These are phyloP conservation scores for Aurelia sp. DNA, from an alignment of 30 jellyfish, hydroid and myxozoan genomes.

Conservation along the genomic window DNA sequence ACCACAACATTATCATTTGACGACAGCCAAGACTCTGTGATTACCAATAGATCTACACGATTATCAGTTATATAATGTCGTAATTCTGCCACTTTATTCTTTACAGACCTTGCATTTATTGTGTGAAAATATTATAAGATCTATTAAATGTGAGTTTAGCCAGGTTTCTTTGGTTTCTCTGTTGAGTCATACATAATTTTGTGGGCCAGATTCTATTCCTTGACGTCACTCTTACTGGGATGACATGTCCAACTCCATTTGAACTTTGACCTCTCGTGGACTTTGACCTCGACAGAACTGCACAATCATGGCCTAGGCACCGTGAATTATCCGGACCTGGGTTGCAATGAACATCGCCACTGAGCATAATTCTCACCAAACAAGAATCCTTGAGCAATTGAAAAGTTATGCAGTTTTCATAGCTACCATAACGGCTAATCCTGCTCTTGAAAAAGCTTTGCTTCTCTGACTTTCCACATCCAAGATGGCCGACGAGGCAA, in stretches of 20 bases:
- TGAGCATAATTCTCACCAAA: conserved; percentile 15
- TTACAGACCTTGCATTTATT: conserved; percentile 44
- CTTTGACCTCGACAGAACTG: conserved; percentile 3
- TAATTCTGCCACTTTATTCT: conserved; percentile 39
- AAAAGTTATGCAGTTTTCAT: conserved; percentile 8
- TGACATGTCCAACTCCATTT: not conserved
- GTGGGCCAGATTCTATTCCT: conserved; percentile 9
- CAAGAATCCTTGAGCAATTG: conserved; percentile 9
- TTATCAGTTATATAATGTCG: conserved; percentile 34
- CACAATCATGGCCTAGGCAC: conserved; percentile 2
- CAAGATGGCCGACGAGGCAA: conserved; percentile 15
- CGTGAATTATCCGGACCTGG: conserved; percentile 6
- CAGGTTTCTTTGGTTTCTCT: conserved; percentile 19
- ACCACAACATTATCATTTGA: conserved; percentile 30
- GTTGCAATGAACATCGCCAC: conserved; percentile 24
- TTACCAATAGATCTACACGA: conserved; percentile 14
- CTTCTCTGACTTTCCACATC: conserved; percentile 7
- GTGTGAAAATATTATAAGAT: conserved; percentile 11
- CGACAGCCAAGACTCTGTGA: conserved; percentile 57
- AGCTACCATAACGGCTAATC: conserved; percentile 18
- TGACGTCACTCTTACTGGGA: conserved; percentile 54
- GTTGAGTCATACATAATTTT: not conserved
- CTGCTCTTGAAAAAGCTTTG: conserved; percentile 13
- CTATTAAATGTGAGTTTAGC: conserved; percentile 21
- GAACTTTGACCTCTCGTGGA: conserved; percentile 14